phyloP scores from a whole-genome alignment of 1,140 invertebrate genomes.

The Lysiphlebus fabarum region DNA sequence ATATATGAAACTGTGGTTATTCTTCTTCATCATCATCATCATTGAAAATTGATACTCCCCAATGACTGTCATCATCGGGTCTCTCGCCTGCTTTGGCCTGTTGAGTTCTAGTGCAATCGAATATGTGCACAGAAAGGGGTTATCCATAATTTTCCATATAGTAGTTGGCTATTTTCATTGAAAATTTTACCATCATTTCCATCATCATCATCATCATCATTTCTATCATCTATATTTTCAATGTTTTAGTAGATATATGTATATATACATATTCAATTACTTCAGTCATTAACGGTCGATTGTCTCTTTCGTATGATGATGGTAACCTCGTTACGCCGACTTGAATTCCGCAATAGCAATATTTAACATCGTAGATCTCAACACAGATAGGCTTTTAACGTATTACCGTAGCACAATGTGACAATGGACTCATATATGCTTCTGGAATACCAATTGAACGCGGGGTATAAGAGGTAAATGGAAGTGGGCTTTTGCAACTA shows the following conservation, averaged over 20 bases:
- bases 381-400: slow-evolving; percentile 56
- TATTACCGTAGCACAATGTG: slow-evolving; percentile 52
- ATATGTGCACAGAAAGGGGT: too few relatives aligned
- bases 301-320: slow-evolving; percentile 41
- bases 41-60: slow-evolving; percentile 18
- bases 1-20: background rate
- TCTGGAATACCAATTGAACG: slow-evolving; percentile 47
- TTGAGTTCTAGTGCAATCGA: too few relatives aligned
- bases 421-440: slow-evolving; percentile 49
- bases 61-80: slow-evolving; percentile 19
- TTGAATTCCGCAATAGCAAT: slow-evolving; percentile 48
- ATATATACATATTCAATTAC: slow-evolving; percentile 43
- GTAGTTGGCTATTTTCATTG: background rate
- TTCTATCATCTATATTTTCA: background rate
- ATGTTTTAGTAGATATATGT: background rate
- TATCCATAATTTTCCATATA: slow-evolving; percentile 22
- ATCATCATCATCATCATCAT: background rate
- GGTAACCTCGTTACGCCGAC: slow-evolving; percentile 50
- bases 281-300: slow-evolving; percentile 51
- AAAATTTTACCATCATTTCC: background rate
- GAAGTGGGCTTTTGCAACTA: slow-evolving; percentile 22
- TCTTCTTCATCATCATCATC: slow-evolving; percentile 11
- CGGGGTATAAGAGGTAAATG: too few relatives aligned
- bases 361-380: slow-evolving; percentile 48
- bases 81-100: too few relatives aligned